These are phyloP conservation scores for Oryzias javanicus DNA, from an alignment of 2,113 vertebrate genomes.

Conservation along the genomic window DNA sequence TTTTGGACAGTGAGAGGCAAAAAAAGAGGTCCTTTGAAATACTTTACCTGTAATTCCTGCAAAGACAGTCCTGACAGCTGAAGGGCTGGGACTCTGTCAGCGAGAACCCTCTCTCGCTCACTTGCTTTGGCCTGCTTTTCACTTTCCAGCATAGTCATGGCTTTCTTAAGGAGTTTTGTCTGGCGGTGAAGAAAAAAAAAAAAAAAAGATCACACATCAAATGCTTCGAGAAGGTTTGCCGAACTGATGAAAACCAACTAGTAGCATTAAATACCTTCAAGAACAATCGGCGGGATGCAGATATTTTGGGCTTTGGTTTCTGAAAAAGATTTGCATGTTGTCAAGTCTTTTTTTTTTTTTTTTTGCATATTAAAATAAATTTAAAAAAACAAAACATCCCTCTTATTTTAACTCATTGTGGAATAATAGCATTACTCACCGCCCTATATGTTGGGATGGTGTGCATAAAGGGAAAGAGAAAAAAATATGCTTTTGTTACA, in stretches of 20 bases:
- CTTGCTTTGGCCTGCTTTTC: constrained; percentile 66
- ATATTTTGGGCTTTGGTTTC: constrained; percentile 75
- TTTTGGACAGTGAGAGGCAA: no score
- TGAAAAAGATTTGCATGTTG: constrained; percentile 20
- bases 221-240: background rate
- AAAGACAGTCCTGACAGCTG: constrained; percentile 67
- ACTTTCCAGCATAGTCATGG: constrained; percentile 63
- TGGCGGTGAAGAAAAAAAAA: constrained; percentile 18
- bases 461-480: constrained; percentile 22
- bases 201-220: background rate
- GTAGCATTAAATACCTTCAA: constrained; percentile 65
- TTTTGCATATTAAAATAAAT: no score
- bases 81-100: constrained; percentile 67
- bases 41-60: constrained; percentile 73
- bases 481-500: constrained; percentile 4
- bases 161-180: constrained; percentile 79
- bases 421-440: constrained; percentile 50
- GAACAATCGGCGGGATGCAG: constrained; percentile 75
- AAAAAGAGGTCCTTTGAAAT: background rate
- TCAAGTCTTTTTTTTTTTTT: no score
- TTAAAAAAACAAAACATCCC: no score
- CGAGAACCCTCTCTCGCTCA: constrained; percentile 66
- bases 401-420: background rate
- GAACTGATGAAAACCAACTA: no score
- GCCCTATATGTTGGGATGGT: constrained; percentile 16